phyloP scores from a whole-genome alignment of 2,797 vertebrate species.

The Xiphophorus birchmanni region DNA sequence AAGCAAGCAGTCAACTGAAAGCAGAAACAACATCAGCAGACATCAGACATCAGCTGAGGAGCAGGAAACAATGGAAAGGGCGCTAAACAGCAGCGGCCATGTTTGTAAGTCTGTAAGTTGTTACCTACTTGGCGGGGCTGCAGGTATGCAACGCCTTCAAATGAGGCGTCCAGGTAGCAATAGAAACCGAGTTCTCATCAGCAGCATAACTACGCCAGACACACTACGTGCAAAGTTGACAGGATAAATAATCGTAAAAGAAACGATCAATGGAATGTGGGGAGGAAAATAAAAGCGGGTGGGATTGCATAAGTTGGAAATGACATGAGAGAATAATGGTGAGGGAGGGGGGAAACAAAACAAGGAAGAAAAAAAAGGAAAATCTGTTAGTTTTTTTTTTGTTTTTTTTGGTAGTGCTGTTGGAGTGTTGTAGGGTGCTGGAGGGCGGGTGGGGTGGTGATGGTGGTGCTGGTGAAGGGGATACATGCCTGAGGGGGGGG shows the following conservation, averaged over 20 bases:
- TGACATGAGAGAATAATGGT: slow-evolving; percentile 36
- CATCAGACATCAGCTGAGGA: slow-evolving; percentile 29
- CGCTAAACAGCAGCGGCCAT: slow-evolving; percentile 81
- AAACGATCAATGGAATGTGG: slow-evolving; percentile 51
- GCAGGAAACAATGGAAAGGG: slow-evolving; percentile 30
- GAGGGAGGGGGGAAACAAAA: slow-evolving; percentile 66
- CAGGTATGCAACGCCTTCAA: slow-evolving; percentile 92
- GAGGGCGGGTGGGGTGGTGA: slow-evolving; percentile 33
- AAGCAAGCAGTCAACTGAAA: slow-evolving; percentile 27
- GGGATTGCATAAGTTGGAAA: slow-evolving; percentile 70
- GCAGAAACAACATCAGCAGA: slow-evolving; percentile 29
- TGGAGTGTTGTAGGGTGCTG: slow-evolving; percentile 44
- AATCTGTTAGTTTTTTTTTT: slow-evolving; percentile 69
- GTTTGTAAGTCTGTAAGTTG: slow-evolving; percentile 75
- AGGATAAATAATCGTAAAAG: slow-evolving; percentile 70
- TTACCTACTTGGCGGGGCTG: slow-evolving; percentile 97
- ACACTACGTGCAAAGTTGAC: slow-evolving; percentile 87
- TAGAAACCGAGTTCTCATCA: slow-evolving; percentile 99
- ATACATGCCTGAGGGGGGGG: slow-evolving; percentile 90
- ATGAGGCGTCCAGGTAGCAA: slow-evolving; percentile 99
- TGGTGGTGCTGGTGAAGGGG: slow-evolving; percentile 62
- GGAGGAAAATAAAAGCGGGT: slow-evolving; percentile 63
- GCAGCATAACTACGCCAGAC: slow-evolving; percentile 99
- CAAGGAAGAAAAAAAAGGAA: slow-evolving; percentile 75
- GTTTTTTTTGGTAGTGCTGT: slow-evolving; percentile 54